Evolutionary conservation across 1,140 invertebrate species (phyloP), one percentile per base, ranked within the genome.

Genomic region (Polyergus mexicanus): DNA sequence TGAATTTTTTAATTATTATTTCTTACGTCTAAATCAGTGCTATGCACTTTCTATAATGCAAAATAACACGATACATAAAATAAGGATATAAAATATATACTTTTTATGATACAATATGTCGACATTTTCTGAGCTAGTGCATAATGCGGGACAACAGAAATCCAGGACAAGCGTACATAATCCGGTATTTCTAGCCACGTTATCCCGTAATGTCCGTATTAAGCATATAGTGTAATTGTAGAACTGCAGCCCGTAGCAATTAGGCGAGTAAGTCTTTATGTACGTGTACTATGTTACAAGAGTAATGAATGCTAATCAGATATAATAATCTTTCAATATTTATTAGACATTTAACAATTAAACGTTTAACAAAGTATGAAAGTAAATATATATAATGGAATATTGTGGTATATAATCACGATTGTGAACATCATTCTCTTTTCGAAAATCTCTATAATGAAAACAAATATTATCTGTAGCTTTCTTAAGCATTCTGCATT

Each of bases 181-280:
- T 72, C 78, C 78, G 68, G 66, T 72, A 58, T 25, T 83, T 72
- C 78, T 60, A 71, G 54, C 58, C 78, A 72, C 78, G 68, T 83
- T 83, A 83, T 44, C 51, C 54, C 35, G 25, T 83, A 83, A 83
- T 72, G 78, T 56, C 25, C 8, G 38, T 81, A 60, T 60, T 83
- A 83, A 83, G n/a, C 38, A 25, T 58, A 28, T 58, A 28, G 25
- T 60, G 38, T 83, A 83, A 83, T 83, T 83, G 78, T 62, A 54
- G 78, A 44, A 83, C 38, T 44, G 54, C 78, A 6, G 19, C 16
- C 22, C 38, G 22, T 44, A 74, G 56, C 63, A 60, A 83, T 83
- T 83, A 83, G 74, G 56, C 35, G 78, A 44, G 78, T 32, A 47
- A 72, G 56, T 81, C 68, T 83, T 83, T n/a, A 68, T 60, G 22